phyloP scores from a whole-genome alignment of 2,113 vertebrate genomes.

The Scalopus aquaticus region DNA sequence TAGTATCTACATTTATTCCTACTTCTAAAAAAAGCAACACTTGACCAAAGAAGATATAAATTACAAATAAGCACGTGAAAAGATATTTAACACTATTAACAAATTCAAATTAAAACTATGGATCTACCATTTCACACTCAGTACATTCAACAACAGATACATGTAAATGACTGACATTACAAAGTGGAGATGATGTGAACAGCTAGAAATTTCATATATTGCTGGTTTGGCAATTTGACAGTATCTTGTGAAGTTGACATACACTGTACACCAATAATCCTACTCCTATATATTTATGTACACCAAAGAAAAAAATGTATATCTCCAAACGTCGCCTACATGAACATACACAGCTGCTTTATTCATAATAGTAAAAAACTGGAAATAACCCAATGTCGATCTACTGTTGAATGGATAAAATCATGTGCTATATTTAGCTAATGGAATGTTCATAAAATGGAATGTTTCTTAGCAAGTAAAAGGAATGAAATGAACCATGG shows the following conservation, averaged over 20 bases:
- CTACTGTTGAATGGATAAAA: background rate
- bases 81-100: too few species aligned
- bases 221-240: background rate
- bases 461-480: constrained; percentile 40
- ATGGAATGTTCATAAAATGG: background rate
- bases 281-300: background rate
- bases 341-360: background rate
- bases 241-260: background rate
- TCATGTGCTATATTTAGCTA: background rate
- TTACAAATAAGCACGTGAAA: too few species aligned
- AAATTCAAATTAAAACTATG: constrained; percentile 14
- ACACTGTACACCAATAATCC: background rate
- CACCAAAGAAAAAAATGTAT: background rate
- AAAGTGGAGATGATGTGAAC: background rate
- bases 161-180: background rate
- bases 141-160: background rate
- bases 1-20: too few species aligned
- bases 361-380: background rate
- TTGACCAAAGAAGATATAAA: too few species aligned
- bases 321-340: background rate
- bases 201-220: background rate
- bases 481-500: background rate
- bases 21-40: too few species aligned
- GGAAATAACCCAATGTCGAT: background rate
- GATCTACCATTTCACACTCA: background rate